Evolutionary conservation across 2,113 vertebrate species (phyloP).

Genomic region (Sula dactylatra): DNA sequence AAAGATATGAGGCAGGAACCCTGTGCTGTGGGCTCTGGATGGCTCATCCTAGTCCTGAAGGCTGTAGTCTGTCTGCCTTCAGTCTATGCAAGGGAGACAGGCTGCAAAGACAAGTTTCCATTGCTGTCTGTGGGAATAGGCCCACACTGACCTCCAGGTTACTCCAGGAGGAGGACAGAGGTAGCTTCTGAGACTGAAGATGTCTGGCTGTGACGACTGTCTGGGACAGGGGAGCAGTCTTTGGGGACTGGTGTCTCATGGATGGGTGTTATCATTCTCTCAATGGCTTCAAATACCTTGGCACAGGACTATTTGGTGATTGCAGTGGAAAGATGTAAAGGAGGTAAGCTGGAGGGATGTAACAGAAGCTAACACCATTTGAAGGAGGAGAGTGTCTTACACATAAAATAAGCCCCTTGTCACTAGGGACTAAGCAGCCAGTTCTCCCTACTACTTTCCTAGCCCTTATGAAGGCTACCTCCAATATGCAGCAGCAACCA

Average conservation of each 20-base stretch:
- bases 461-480: not conserved
- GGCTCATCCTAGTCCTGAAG: not conserved
- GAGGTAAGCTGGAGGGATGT: not conserved
- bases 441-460: not conserved
- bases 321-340: not conserved
- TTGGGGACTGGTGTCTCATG: not conserved
- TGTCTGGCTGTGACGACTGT: rapidly evolving
- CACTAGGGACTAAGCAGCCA: not conserved
- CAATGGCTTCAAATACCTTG: not conserved
- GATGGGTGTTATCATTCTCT: not conserved
- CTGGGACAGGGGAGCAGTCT: not conserved
- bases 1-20: not conserved
- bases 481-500: not conserved
- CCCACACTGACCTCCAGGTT: not conserved
- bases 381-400: not conserved
- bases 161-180: not conserved
- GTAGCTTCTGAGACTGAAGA: not conserved
- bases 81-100: not conserved
- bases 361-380: not conserved
- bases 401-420: not conserved
- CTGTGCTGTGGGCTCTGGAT: not conserved
- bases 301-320: not conserved
- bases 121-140: not conserved
- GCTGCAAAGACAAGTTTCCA: not conserved
- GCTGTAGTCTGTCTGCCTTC: not conserved